Evolutionary conservation across 1,140 invertebrate genomes (phyloP), one percentile per base, ranked within the genome.

Genomic region (Eumeta japonica): DNA sequence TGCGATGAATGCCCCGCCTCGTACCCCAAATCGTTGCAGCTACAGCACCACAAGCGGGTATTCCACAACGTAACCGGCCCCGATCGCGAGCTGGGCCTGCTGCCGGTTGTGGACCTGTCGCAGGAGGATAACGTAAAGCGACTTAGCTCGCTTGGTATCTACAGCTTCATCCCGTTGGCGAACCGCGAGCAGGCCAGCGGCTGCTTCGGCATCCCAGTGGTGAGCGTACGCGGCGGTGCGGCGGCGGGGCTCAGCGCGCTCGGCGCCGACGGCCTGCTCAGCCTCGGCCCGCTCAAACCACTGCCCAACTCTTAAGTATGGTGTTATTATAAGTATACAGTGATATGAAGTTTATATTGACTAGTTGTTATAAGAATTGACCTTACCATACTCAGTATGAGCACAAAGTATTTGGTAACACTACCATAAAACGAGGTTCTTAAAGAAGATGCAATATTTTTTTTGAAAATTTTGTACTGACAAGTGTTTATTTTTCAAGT

Each of bases 61-160:
- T 87, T 83, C 50, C 86, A 87, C 44, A 86, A 83, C 47, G 57
- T 71, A 64, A 45, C 50, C 12, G 71, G 64, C 16, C 55, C 75
- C 10, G 64, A 66, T 41, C 48, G 70, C 18, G 85, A 88, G 46
- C 62, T 87, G 24, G 86, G 84, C 0, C 65, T 88, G 45, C 65
- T 88, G 45, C 87, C 87, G 0, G 77, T 89, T 3, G 81, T 89
- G 4, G 86, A 89, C 57, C 57, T 88, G 1, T 84, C 84, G 37
- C 81, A 83, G 18, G 79, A 81, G 2, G 79, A 81, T 3, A 79
- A 81, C 19, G 52, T 86, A 10, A 80, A 79, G 43, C 77, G 83
- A 31, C 65, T 89, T 12, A 75, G 74, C 36, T 79, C 62, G 57
- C 66, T 88, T 39, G 87, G 87, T 29, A 86, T 89, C 44, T 81